Percentiles rank a stretch among this genome's conserved stretches.
Conservation (phyloP, 1,140 invertebrate species). For the Harpegnathos saltator region DNA sequence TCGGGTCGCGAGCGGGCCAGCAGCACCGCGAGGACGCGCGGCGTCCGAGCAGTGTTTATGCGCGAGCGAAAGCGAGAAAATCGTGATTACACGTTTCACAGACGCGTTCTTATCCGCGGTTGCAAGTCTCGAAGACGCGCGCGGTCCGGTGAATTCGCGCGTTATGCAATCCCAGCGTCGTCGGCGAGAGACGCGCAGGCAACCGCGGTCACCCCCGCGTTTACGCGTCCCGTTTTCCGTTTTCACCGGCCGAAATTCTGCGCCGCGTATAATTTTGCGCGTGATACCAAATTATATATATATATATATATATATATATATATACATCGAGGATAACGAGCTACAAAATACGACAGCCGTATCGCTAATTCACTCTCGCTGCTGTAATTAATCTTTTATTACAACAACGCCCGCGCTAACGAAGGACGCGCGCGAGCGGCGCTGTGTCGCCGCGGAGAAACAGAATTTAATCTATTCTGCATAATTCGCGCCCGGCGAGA, state of each 20-base stretch:
- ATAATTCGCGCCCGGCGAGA: constrained; percentile 23
- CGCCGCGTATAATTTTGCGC: too few species aligned
- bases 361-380: too few species aligned
- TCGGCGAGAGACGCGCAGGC: background rate
- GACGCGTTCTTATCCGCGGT: background rate
- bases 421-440: background rate
- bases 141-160: background rate
- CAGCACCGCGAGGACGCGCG: too few species aligned
- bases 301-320: too few species aligned
- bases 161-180: constrained; percentile 9
- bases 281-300: too few species aligned
- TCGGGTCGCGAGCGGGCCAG: too few species aligned
- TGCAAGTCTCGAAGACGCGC: constrained; percentile 13
- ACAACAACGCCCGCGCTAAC: constrained; percentile 7
- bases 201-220: background rate
- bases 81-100: constrained; percentile 45
- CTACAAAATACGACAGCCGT: too few species aligned
- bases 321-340: too few species aligned
- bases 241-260: background rate
- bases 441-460: background rate
- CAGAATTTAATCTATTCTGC: constrained; percentile 11
- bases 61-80: constrained; percentile 44
- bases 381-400: too few species aligned
- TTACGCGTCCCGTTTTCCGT: background rate
- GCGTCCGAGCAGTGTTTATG: too few species aligned